These are phyloP conservation scores for Aix galericulata DNA, from an alignment of 2,113 vertebrate species.

Conservation along the genomic window DNA sequence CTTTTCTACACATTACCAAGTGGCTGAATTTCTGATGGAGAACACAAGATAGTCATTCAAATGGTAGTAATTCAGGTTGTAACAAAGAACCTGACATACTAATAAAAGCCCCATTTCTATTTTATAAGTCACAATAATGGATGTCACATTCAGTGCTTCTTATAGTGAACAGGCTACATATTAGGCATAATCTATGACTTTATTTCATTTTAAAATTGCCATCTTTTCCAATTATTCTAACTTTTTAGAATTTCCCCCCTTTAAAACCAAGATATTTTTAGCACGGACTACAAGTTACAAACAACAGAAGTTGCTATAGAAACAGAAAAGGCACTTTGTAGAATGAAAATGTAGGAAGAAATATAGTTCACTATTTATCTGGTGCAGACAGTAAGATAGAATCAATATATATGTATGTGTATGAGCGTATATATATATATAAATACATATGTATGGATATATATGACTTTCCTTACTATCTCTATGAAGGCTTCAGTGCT, in stretches of 20 bases:
- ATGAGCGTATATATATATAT: not conserved
- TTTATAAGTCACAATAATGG: conserved; percentile 46
- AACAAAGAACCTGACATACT: conserved; percentile 32
- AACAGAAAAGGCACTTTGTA: conserved; percentile 69
- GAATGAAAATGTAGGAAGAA: conserved; percentile 56
- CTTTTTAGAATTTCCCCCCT: conserved; percentile 61
- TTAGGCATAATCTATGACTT: conserved; percentile 52
- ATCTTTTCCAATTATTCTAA: conserved; percentile 55
- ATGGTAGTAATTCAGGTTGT: conserved; percentile 28
- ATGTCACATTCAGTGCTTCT: conserved; percentile 42
- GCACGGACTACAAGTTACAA: conserved; percentile 68
- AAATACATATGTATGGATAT: not conserved
- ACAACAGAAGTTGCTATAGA: conserved; percentile 80
- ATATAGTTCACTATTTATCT: conserved; percentile 55
- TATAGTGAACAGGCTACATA: conserved; percentile 33
- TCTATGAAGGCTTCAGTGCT: not conserved
- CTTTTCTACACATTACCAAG: not conserved
- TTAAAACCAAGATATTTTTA: conserved; percentile 73
- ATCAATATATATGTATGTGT: not conserved
- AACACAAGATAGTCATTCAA: conserved; percentile 44
- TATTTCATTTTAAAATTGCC: conserved; percentile 54
- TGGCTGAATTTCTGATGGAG: conserved; percentile 49
- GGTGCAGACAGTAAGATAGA: conserved; percentile 2
- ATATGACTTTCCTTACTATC: not conserved
- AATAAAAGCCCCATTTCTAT: conserved; percentile 55